Percentiles rank a stretch among this genome's conserved stretches.
Evolutionary conservation across 2,797 vertebrate genomes (phyloP).

Genomic region (Melanotaenia trifasciata): DNA sequence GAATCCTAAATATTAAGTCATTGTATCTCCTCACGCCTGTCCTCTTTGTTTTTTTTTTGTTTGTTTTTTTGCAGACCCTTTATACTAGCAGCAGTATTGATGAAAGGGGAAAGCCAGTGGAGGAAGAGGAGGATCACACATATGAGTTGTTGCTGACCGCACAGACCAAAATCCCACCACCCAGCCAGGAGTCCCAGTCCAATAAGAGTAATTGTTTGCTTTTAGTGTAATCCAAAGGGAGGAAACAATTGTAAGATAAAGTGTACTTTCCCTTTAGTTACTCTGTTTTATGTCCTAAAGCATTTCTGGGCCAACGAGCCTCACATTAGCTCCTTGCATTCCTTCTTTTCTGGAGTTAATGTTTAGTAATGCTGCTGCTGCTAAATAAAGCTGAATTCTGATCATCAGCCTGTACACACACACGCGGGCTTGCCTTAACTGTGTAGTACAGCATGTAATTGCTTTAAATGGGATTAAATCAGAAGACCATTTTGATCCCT

Average conservation of each 20-base stretch:
- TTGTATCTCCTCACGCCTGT: background rate
- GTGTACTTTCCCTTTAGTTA: background rate
- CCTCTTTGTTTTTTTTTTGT: background rate
- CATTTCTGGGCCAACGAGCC: background rate
- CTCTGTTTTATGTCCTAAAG: background rate
- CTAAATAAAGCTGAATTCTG: background rate
- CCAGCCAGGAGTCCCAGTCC: conserved; percentile 55
- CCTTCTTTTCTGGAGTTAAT: background rate
- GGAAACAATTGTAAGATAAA: background rate
- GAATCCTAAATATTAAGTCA: background rate
- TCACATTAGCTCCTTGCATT: background rate
- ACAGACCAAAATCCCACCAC: conserved; percentile 88
- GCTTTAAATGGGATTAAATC: conserved; percentile 74
- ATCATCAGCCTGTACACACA: conserved; percentile 14
- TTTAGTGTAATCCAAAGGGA: conserved; percentile 4
- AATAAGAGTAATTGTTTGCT: conserved; percentile 77
- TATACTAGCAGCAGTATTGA: conserved; percentile 83
- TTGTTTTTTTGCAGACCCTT: conserved; percentile 74
- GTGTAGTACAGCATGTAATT: conserved; percentile 65
- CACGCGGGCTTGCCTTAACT: background rate
- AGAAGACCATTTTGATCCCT: conserved; percentile 55
- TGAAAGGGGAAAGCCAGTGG: conserved; percentile 78
- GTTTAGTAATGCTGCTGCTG: conserved; percentile 17
- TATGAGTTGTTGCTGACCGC: conserved; percentile 93
- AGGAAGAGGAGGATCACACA: conserved; percentile 92